Evolutionary conservation across 1,140 invertebrate species (phyloP).

Genomic region (Anoplolepis gracilipes): DNA sequence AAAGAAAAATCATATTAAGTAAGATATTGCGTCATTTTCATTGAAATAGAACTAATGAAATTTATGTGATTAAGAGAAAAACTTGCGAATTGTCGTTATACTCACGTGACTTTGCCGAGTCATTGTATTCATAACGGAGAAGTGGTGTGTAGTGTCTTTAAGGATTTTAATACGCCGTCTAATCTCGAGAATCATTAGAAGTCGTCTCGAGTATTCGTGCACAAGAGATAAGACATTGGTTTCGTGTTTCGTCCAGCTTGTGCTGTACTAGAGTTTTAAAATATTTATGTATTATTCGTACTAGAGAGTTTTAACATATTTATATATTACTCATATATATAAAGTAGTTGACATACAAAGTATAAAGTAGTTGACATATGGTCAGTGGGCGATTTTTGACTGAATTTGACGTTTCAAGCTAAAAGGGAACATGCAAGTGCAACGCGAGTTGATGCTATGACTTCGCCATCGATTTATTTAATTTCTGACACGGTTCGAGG

Average conservation of each 20-base stretch:
- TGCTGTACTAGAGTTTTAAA: neutral
- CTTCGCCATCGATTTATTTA: slow-evolving; percentile 16
- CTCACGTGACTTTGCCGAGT: slow-evolving; percentile 29
- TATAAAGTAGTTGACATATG: neutral
- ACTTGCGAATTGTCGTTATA: slow-evolving; percentile 6
- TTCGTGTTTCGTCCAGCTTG: neutral
- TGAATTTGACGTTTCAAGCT: neutral
- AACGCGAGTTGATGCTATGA: slow-evolving; percentile 10
- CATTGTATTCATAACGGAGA: slow-evolving; percentile 8
- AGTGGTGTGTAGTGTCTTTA: slow-evolving; percentile 26
- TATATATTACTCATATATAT: neutral
- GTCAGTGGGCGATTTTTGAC: neutral
- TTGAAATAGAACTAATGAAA: slow-evolving; percentile 8
- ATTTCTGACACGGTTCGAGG: slow-evolving; percentile 21
- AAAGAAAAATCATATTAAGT: neutral
- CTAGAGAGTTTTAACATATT: slow-evolving; percentile 1
- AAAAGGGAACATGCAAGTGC: slow-evolving; percentile 8
- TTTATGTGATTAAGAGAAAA: neutral
- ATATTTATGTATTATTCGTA: too few relatives aligned
- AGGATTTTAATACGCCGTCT: neutral
- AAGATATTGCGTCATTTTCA: neutral
- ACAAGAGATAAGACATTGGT: neutral
- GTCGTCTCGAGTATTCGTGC: slow-evolving; percentile 3
- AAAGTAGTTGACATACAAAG: neutral
- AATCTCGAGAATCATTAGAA: slow-evolving; percentile 20